A percentile compares a stretch with the other conserved stretches of the same genome.
Evolutionary conservation across 2,888 invertebrate genomes (phyloP).

Genomic region (Acanthacorydalis orientalis): DNA sequence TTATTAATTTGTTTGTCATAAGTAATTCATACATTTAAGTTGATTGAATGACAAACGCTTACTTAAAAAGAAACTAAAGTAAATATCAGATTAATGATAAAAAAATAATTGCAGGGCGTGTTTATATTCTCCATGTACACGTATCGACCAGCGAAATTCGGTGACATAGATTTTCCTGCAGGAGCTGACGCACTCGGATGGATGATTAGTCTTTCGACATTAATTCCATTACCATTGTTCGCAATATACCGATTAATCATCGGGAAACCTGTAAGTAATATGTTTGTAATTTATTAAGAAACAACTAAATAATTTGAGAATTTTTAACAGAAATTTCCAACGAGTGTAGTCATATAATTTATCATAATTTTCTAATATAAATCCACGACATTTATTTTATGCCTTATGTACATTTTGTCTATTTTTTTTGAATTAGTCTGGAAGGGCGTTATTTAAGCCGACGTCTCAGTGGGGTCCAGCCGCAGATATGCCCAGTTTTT

Average conservation of each 20-base stretch:
- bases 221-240: constrained; percentile 49
- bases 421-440: background rate
- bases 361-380: too few relatives aligned
- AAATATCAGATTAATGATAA: too few relatives aligned
- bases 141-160: constrained; percentile 56
- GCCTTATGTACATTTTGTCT: too few relatives aligned
- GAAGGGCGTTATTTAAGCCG: constrained; percentile 35
- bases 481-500: constrained; percentile 10
- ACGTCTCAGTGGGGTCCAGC: constrained; percentile 57
- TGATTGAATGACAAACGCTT: too few relatives aligned
- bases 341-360: too few relatives aligned
- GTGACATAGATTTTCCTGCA: constrained; percentile 57
- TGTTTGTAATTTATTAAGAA: constrained; percentile 6
- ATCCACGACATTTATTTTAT: too few relatives aligned
- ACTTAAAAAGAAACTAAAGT: too few relatives aligned
- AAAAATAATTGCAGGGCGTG: constrained; percentile 34
- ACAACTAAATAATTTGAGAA: background rate
- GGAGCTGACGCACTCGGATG: constrained; percentile 70
- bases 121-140: constrained; percentile 68
- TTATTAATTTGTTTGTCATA: too few relatives aligned
- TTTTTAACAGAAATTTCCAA: too few relatives aligned
- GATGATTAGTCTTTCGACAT: constrained; percentile 56
- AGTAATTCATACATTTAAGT: too few relatives aligned
- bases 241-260: constrained; percentile 29
- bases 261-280: constrained; percentile 24